Evolutionary conservation across 2,797 vertebrate genomes (phyloP), one percentile per base, ranked within the genome.

Genomic region (Coregonus suidteri): DNA sequence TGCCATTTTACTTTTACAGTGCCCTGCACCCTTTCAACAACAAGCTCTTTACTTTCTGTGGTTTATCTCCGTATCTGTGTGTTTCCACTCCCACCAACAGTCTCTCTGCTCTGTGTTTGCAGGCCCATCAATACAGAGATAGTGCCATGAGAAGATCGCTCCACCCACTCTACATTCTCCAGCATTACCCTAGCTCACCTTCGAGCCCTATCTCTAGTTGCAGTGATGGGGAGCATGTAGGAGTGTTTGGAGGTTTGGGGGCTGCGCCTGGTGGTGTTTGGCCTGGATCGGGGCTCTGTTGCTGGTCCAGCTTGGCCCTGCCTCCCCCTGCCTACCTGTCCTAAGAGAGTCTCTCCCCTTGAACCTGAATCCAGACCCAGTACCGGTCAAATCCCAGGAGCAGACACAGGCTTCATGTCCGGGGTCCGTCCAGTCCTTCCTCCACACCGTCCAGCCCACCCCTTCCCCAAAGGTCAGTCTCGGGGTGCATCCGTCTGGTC

Each of bases 401-500:
- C 64, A 0, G 84, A 88, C 0, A 2, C 1, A 15, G 75, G 78
- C 2, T 94, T 93, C 53, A 83, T 96, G 84, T 79, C 89, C 16
- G 6, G 71, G 15, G 86, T 95, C 76, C 76, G 94, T 93, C 18
- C 92, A 93, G 0, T 94, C 92, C 34, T 98, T 97, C 87, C 92
- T 97, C 75, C 53, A 75, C 77, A 85, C 94, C 3, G 93, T 97
- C 71, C 96, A 97, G 90, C 94, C 95, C 25, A 93, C 0, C 18
- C 82, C 0, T 94, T 97, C 84, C 96, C 96, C 15, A 0, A 52
- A 91, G 94, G 97, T 97, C 81, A 88, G 96, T 90, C 65, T 67
- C 14, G 1, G 62, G 3, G 14, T n/a, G 56, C 6, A 9, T 67
- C 4, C 4, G 13, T 31, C 14, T 11, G 13, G 13, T 31, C 25